Evolutionary conservation across 2,113 vertebrate genomes (phyloP).

Genomic region (Abramis brama): DNA sequence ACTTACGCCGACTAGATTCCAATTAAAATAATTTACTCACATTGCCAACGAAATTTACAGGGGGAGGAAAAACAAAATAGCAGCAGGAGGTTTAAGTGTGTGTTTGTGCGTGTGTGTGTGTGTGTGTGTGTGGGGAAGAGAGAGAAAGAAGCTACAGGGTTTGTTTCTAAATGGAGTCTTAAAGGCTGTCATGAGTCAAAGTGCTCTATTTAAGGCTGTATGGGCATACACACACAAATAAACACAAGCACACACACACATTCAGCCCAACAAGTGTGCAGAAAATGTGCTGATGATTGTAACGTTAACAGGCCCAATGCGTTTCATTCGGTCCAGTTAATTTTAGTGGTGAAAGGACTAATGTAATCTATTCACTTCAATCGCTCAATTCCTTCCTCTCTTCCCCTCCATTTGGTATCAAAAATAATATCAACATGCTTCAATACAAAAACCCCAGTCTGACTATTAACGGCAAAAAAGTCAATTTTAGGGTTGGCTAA

Average conservation of each 20-base stretch:
- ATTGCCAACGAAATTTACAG: slow-evolving; percentile 73
- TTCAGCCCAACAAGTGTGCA: slow-evolving; percentile 13
- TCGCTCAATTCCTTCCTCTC: slow-evolving; percentile 13
- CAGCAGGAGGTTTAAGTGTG: slow-evolving; percentile 8
- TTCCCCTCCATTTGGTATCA: slow-evolving; percentile 25
- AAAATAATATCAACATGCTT: slow-evolving; percentile 41
- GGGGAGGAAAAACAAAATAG: slow-evolving; percentile 59
- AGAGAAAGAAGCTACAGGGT: slow-evolving; percentile 62
- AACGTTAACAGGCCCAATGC: slow-evolving; percentile 23
- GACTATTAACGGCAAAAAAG: neutral
- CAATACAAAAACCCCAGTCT: neutral
- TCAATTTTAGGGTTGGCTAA: slow-evolving; percentile 35
- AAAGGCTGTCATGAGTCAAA: slow-evolving; percentile 71
- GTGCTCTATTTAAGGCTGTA: slow-evolving; percentile 74
- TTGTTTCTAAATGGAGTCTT: slow-evolving; percentile 67
- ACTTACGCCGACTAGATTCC: slow-evolving; percentile 70
- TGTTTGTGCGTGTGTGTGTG: no score
- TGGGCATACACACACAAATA: slow-evolving; percentile 65
- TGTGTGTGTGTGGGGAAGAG: slow-evolving; percentile 28
- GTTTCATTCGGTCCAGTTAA: slow-evolving; percentile 27
- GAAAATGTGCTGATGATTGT: slow-evolving; percentile 14
- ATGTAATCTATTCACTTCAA: slow-evolving; percentile 39
- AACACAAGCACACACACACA: slow-evolving; percentile 18
- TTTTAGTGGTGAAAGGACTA: slow-evolving; percentile 33
- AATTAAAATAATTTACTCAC: slow-evolving; percentile 77